Conservation (phyloP, 2,797 vertebrate species). For the Sternarchorhynchus goeldii region DNA sequence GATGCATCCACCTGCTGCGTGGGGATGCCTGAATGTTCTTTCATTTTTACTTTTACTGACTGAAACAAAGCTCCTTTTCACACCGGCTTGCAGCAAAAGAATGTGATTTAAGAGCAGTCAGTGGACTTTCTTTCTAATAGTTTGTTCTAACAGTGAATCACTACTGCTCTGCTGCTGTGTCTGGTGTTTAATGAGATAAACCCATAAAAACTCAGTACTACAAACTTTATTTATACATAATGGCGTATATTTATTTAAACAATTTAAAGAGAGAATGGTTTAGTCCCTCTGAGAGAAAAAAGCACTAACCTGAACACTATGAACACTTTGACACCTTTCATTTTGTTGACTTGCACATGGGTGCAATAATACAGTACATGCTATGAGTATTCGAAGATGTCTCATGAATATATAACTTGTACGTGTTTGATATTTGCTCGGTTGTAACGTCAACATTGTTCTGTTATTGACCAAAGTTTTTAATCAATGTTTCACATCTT, state of each 20-base stretch:
- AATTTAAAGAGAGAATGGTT: no score
- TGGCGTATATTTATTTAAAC: constrained; percentile 10
- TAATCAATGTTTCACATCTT: constrained; percentile 8
- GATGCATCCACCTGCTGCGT: neutral
- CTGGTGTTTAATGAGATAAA: constrained; percentile 14
- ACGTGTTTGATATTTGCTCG: constrained; percentile 12
- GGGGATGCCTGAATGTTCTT: neutral
- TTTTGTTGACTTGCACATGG: constrained; percentile 21
- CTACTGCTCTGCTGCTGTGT: neutral
- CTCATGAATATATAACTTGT: neutral
- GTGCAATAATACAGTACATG: constrained; percentile 29
- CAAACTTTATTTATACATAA: constrained; percentile 1
- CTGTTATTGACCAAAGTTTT: constrained; percentile 28
- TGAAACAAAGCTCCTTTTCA: neutral
- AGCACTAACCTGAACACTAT: neutral
- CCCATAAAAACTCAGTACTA: constrained; percentile 5
- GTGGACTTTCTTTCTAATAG: neutral
- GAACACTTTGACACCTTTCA: neutral
- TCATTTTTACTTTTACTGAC: neutral
- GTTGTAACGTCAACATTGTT: neutral
- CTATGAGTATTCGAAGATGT: neutral
- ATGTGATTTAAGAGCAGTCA: neutral
- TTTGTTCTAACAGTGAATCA: neutral
- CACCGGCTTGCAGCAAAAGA: neutral
- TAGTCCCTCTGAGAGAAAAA: neutral